These are phyloP conservation scores for Ammodytes marinus DNA, from an alignment of 2,113 vertebrate genomes.

Conservation along the genomic window DNA sequence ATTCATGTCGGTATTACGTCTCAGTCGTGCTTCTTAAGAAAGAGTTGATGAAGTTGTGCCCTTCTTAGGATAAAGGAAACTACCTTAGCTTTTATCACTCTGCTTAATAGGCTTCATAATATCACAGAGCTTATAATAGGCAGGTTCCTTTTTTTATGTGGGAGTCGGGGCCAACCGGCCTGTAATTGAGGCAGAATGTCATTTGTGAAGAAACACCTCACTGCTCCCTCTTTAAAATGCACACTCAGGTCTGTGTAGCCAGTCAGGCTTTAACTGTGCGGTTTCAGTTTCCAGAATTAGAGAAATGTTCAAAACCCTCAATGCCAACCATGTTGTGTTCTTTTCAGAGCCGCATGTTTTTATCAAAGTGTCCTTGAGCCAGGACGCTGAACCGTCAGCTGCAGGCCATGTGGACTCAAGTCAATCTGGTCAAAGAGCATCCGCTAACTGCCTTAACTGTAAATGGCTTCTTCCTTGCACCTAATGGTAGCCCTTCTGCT, in stretches of 20 bases:
- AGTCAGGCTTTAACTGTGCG: background rate
- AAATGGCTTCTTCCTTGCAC: constrained; percentile 6
- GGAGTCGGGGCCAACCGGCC: no score
- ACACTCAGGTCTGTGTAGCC: constrained; percentile 30
- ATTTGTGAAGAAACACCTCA: constrained; percentile 44
- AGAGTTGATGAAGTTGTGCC: background rate
- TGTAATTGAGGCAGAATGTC: constrained; percentile 47
- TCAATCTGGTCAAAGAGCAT: background rate
- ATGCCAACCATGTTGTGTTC: background rate
- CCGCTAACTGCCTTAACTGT: constrained; percentile 12
- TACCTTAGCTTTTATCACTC: constrained; percentile 27
- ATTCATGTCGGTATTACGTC: background rate
- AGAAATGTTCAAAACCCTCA: constrained; percentile 4
- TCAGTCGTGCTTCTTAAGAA: background rate
- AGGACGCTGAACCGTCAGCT: constrained; percentile 16
- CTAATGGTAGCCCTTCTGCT: constrained; percentile 18
- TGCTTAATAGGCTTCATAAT: constrained; percentile 6
- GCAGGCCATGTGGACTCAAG: constrained; percentile 27
- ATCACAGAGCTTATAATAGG: constrained; percentile 28
- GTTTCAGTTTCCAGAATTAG: constrained; percentile 10
- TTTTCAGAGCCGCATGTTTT: background rate
- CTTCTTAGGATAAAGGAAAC: constrained; percentile 22
- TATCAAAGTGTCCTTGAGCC: constrained; percentile 34
- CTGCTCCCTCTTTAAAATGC: constrained; percentile 40
- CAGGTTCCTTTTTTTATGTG: constrained; percentile 15